Conservation (phyloP, 2,113 vertebrate species). For the Poeciliopsis turrubarensis region DNA sequence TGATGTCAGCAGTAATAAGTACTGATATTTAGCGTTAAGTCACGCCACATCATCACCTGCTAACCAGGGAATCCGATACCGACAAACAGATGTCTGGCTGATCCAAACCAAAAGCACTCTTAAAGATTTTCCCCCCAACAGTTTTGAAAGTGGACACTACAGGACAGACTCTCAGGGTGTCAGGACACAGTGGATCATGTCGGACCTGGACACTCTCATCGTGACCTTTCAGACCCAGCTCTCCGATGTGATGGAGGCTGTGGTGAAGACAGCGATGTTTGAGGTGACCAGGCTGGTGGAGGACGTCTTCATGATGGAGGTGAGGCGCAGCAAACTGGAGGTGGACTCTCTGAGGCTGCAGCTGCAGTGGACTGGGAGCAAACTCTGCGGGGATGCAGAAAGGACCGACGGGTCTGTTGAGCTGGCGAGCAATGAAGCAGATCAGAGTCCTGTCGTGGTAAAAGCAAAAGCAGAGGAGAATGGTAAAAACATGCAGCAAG, state of each 20-base stretch:
- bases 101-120: background rate
- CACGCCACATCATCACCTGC: background rate
- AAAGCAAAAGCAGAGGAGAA: conserved; percentile 18
- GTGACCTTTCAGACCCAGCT: conserved; percentile 80
- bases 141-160: background rate
- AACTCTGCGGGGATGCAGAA: conserved; percentile 44
- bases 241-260: conserved; percentile 79
- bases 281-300: conserved; percentile 79
- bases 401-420: conserved; percentile 45
- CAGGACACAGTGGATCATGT: conserved; percentile 52
- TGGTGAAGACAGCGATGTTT: conserved; percentile 78
- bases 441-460: conserved; percentile 6
- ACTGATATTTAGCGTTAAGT: background rate
- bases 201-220: conserved; percentile 70
- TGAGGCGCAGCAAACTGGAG: conserved; percentile 73
- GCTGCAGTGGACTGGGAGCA: conserved; percentile 66
- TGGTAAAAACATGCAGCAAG: conserved; percentile 37
- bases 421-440: conserved; percentile 42
- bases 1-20: background rate
- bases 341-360: conserved; percentile 69
- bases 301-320: conserved; percentile 75
- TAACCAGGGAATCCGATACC: background rate
- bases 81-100: background rate
- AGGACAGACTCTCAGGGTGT: too few species aligned
- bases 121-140: background rate